phyloP scores from a whole-genome alignment of 2,113 vertebrate genomes.

The Cricetomys ansorgei region DNA sequence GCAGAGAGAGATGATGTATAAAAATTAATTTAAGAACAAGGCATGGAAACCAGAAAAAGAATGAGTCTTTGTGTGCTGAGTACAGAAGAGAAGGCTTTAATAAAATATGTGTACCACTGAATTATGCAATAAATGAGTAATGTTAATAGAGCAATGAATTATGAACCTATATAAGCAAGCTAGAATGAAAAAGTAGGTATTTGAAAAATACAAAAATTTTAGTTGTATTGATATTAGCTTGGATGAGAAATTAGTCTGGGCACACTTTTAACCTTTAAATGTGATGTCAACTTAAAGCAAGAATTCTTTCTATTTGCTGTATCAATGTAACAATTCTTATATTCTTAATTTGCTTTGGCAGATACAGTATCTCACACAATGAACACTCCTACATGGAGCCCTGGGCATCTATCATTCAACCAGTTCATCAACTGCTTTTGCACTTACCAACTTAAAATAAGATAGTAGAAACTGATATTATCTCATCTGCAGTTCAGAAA shows the following conservation, averaged over 20 bases:
- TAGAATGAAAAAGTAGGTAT: not conserved
- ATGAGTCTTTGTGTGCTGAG: not conserved
- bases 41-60: not conserved
- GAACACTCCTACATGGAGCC: constrained; percentile 4
- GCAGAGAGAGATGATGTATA: not conserved
- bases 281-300: not conserved
- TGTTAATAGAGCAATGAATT: not conserved
- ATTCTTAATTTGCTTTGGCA: not conserved
- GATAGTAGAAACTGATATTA: constrained; percentile 40
- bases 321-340: not conserved
- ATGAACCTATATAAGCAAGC: not conserved
- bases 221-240: constrained; percentile 12
- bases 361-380: not conserved
- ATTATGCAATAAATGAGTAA: constrained; percentile 1
- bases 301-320: not conserved
- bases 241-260: not conserved
- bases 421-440: constrained; percentile 44
- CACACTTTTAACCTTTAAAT: constrained; percentile 44
- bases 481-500: constrained; percentile 45
- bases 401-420: constrained; percentile 9
- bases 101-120: not conserved
- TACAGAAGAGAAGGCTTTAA: not conserved
- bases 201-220: not conserved
- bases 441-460: not conserved
- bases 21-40: not conserved